Conservation (phyloP, 2,888 invertebrate species). For the Bursaphelenchus okinawaensis region DNA sequence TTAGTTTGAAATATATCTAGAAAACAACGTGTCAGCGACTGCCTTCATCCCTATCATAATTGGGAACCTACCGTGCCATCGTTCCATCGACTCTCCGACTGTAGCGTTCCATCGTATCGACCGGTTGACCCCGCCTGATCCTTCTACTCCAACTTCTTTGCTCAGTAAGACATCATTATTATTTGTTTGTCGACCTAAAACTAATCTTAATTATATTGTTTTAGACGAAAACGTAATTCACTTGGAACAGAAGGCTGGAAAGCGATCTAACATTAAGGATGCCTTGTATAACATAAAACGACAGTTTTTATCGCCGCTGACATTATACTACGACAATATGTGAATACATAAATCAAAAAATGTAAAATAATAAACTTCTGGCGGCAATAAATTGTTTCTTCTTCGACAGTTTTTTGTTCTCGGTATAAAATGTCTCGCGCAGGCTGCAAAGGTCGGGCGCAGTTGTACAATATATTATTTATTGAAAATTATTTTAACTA, state of each 20-base stretch:
- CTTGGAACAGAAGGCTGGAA: not conserved
- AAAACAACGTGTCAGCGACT: not conserved
- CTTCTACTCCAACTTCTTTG: not conserved
- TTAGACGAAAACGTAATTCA: not conserved
- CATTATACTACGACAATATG: constrained; percentile 1
- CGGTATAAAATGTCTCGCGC: too few species aligned
- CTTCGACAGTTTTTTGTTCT: too few species aligned
- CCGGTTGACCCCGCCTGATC: not conserved
- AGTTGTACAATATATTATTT: too few species aligned
- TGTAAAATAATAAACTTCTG: too few species aligned
- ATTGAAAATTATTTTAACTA: too few species aligned
- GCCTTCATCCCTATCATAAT: not conserved
- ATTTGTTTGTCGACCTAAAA: too few species aligned
- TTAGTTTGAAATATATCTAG: not conserved
- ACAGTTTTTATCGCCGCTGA: not conserved
- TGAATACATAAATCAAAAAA: too few species aligned
- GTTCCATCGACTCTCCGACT: not conserved
- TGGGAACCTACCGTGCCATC: not conserved
- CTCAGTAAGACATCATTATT: not conserved
- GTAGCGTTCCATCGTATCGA: not conserved
- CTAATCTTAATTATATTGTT: not conserved
- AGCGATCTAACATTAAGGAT: not conserved
- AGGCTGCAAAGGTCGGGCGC: too few species aligned
- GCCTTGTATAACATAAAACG: not conserved
- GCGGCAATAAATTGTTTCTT: too few species aligned